Percentiles rank a stretch among this genome's conserved stretches.
Evolutionary conservation across 2,888 invertebrate species (phyloP).

Genomic region (Plusia festucae): DNA sequence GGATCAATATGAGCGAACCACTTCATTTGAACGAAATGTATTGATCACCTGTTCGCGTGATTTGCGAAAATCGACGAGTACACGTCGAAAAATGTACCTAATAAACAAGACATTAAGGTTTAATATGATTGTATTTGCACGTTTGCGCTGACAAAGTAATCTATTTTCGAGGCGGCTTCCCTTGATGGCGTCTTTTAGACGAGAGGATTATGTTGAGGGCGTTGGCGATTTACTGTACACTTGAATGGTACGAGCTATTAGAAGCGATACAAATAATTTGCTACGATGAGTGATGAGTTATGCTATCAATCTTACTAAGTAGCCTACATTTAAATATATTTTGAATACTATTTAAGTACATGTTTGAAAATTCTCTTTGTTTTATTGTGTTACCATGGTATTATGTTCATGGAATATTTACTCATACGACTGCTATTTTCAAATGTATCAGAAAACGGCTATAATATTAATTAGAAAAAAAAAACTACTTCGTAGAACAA

Average conservation of each 20-base stretch:
- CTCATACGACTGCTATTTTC: too few relatives aligned
- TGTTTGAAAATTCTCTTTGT: too few relatives aligned
- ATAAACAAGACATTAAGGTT: slow-evolving; percentile 21
- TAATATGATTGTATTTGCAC: slow-evolving; percentile 23
- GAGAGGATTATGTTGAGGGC: slow-evolving; percentile 9
- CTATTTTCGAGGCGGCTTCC: slow-evolving; percentile 67
- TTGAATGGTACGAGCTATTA: slow-evolving; percentile 5
- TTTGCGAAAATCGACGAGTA: slow-evolving; percentile 24
- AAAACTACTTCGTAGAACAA: too few relatives aligned
- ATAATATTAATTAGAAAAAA: too few relatives aligned
- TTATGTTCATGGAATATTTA: too few relatives aligned
- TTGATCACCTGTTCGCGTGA: slow-evolving; percentile 48
- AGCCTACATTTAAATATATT: too few relatives aligned
- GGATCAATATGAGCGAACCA: slow-evolving; percentile 30
- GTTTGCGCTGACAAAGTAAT: slow-evolving; percentile 55
- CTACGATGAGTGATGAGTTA: too few relatives aligned
- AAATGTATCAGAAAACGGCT: too few relatives aligned
- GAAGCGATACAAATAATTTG: not conserved
- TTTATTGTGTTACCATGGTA: too few relatives aligned
- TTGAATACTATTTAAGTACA: too few relatives aligned
- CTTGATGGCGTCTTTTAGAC: slow-evolving; percentile 48
- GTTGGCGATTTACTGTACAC: slow-evolving; percentile 18
- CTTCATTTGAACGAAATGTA: slow-evolving; percentile 43
- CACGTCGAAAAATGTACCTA: slow-evolving; percentile 22
- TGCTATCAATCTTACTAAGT: too few relatives aligned